phyloP scores from a whole-genome alignment of 2,888 invertebrate genomes.

The Heteromurus nitidus region DNA sequence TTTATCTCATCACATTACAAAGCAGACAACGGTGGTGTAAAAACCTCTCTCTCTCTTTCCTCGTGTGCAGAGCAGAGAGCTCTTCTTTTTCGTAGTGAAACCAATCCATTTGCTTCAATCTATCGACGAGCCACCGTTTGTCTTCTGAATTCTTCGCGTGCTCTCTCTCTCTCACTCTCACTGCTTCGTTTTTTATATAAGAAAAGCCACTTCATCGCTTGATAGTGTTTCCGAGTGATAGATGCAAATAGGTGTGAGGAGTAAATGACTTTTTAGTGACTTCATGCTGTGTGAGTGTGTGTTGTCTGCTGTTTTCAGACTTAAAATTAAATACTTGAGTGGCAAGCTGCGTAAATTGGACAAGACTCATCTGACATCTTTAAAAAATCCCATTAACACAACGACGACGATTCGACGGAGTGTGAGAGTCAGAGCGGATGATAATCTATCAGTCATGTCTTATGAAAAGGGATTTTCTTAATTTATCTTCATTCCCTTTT shows the following conservation, averaged over 20 bases:
- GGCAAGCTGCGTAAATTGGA: no score
- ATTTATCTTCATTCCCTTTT: slow-evolving; percentile 18
- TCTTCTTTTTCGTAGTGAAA: slow-evolving; percentile 6
- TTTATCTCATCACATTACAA: slow-evolving; percentile 19
- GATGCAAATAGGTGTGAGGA: background rate
- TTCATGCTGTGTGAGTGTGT: background rate
- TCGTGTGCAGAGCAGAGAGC: background rate
- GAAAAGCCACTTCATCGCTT: background rate
- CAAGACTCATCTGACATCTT: no score
- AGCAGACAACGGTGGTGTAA: background rate
- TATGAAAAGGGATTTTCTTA: background rate
- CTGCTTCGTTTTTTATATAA: no score
- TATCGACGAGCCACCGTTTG: background rate
- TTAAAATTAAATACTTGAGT: no score
- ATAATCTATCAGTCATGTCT: no score
- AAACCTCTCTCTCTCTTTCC: background rate
- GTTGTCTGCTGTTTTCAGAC: background rate
- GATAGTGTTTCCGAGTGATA: background rate
- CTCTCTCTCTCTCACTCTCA: background rate
- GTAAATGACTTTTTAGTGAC: no score
- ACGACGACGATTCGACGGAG: no score
- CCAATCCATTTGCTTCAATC: slow-evolving; percentile 31
- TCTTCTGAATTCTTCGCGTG: background rate
- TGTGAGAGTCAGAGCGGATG: no score
- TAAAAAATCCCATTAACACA: no score